phyloP scores from a whole-genome alignment of 1,140 invertebrate genomes.

The Atta texana region DNA sequence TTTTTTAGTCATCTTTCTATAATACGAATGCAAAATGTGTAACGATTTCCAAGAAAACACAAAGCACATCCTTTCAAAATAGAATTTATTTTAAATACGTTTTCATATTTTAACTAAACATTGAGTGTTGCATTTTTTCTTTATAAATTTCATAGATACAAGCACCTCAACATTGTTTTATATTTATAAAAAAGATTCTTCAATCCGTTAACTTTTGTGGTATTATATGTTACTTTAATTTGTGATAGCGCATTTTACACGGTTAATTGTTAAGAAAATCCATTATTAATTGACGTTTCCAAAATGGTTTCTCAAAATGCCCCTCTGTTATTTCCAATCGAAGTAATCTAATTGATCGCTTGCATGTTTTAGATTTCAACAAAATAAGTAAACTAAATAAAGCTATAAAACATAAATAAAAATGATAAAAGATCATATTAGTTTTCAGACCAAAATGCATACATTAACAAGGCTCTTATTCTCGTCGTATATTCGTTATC shows the following conservation, averaged over 20 bases:
- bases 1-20: neutral
- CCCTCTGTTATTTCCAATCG: neutral
- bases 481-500: constrained; percentile 6
- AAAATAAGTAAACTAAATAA: neutral
- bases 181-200: neutral
- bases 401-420: neutral
- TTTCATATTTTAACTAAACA: neutral
- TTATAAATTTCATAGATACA: neutral
- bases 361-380: neutral
- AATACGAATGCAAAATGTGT: neutral
- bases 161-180: neutral
- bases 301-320: neutral
- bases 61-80: neutral
- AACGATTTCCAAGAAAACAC: neutral
- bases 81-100: neutral
- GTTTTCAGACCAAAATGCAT: constrained; percentile 6
- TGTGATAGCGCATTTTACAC: neutral
- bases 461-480: constrained; percentile 13
- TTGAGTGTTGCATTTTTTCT: neutral
- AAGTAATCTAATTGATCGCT: neutral
- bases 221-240: neutral
- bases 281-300: neutral
- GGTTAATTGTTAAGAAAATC: neutral
- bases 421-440: neutral
- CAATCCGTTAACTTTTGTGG: neutral